Evolutionary conservation across 2,888 invertebrate species (phyloP), one percentile per base, ranked within the genome.

Genomic region (Drosophila melanosoma): DNA sequence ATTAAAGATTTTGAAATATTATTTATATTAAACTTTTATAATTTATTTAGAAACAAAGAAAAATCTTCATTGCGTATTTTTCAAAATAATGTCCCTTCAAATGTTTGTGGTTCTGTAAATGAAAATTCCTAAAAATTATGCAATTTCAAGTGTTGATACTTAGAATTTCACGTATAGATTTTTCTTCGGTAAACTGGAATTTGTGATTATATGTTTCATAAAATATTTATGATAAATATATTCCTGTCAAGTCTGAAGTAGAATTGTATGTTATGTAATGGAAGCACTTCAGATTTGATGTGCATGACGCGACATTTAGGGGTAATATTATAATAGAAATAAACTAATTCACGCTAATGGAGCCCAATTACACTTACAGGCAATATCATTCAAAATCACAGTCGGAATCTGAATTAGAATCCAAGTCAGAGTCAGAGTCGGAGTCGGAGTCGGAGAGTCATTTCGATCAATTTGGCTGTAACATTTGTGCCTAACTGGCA

Each of bases 281-380:
- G 45, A 26, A 52, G 32, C 12, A 52, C 20, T 52, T 52, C 12
- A 20, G 1, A 20, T 32, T 11, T 35, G 52, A 42, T 38, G 42
- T 8, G 48, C 36, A 45, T 54, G 61, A 66, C 54, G 45, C 52
- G 58, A 20, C 32, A 40, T 38, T 45, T 45, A 20, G 20, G 45
- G 20, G 15, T 45, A 48, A 45, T 58, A 40, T 35, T 38, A 42
- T 29, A 45, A 45, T 15, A 10, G 7, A 66, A 63, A 61, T 63
- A 36, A 63, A 79, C 73, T 80, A 64, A 79, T 81, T 66, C 54
- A 42, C 54, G 68, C 77, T 76, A 81, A 79, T 79, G 72, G 56
- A 17, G 23, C 60, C 53, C 62, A 65, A 49, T 68, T 54, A 45
- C 62, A 62, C 35, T 40, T 52, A 32, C 23, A 56, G 20, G 29